Percentiles rank a stretch among this genome's conserved stretches.
Conservation (phyloP, 2,113 vertebrate species). For the Apteryx mantelli region DNA sequence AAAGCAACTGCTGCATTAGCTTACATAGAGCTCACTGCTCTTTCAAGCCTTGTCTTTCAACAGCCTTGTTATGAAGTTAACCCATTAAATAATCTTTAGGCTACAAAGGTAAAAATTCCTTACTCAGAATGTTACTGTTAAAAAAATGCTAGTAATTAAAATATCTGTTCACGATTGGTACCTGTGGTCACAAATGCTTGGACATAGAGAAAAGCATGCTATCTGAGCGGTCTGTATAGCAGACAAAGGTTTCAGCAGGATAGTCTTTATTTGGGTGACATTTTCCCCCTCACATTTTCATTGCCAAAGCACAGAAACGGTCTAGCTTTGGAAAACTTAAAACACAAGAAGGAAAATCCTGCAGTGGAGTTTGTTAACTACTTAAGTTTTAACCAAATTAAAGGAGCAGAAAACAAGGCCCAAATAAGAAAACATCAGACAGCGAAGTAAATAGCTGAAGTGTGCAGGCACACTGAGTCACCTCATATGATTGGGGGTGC, state of each 20-base stretch:
- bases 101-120: not conserved
- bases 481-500: not conserved
- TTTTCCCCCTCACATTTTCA: not conserved
- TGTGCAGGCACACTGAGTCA: not conserved
- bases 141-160: not conserved
- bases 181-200: not conserved
- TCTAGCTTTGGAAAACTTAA: not conserved
- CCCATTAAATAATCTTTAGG: not conserved
- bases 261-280: not conserved
- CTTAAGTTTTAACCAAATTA: not conserved
- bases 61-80: not conserved
- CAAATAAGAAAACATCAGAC: not conserved
- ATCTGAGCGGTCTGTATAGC: not conserved
- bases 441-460: not conserved
- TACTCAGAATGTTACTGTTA: not conserved
- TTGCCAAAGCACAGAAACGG: not conserved
- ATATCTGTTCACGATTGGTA: not conserved
- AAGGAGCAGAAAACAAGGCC: not conserved
- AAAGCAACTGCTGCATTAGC: not conserved
- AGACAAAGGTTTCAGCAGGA: not conserved
- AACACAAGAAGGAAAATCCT: not conserved
- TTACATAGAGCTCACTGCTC: not conserved
- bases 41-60: not conserved
- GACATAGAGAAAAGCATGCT: not conserved
- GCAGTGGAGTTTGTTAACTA: not conserved